These are phyloP conservation scores for Amblyraja radiata DNA, from an alignment of 2,797 vertebrate species.

Conservation along the genomic window DNA sequence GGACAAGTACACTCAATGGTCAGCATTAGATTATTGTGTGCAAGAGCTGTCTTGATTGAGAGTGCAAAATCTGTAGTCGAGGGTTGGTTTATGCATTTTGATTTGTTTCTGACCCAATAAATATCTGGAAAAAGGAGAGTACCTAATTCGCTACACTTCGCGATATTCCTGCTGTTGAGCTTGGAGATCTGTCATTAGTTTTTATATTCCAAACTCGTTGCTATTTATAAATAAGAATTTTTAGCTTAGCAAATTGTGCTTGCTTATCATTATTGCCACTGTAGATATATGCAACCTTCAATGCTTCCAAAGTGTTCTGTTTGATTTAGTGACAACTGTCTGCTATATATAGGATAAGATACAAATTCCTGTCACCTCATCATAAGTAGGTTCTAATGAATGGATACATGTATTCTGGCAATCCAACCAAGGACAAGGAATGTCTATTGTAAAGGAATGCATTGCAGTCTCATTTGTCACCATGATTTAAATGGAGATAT, in stretches of 20 bases:
- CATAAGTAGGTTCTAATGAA: neutral
- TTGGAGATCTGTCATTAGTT: neutral
- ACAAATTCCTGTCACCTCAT: neutral
- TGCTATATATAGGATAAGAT: neutral
- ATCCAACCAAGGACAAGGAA: neutral
- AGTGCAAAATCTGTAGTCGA: neutral
- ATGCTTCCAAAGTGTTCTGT: neutral
- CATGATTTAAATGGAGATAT: neutral
- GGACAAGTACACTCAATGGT: no score
- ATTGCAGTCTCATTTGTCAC: neutral
- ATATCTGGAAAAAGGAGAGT: neutral
- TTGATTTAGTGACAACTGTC: neutral
- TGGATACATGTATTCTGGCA: neutral
- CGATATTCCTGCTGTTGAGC: neutral
- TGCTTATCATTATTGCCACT: neutral
- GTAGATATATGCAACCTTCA: neutral
- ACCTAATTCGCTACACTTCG: neutral
- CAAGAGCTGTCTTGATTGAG: neutral
- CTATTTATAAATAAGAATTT: conserved; percentile 7
- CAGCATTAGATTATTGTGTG: neutral
- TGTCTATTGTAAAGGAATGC: neutral
- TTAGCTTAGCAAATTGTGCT: neutral
- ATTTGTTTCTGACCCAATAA: neutral
- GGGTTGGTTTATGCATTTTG: neutral
- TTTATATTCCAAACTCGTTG: neutral